Conservation (phyloP, 2,888 invertebrate species). For the Steinernema hermaphroditum region DNA sequence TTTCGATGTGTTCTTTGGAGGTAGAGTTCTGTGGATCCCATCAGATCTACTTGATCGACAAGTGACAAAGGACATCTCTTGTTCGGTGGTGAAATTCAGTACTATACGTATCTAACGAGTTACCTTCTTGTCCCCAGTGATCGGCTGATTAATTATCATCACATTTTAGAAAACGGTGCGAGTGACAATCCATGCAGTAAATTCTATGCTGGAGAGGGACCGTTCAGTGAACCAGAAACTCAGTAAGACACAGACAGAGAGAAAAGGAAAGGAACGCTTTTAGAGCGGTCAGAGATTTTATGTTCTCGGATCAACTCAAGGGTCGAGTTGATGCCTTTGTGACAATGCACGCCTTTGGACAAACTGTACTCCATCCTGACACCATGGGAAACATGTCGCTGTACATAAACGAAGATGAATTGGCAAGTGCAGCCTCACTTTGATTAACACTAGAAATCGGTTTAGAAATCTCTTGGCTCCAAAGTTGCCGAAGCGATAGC, state of each 20-base stretch:
- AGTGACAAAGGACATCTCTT: no score
- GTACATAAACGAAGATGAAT: background rate
- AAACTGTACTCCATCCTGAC: conserved; percentile 30
- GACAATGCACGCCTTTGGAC: conserved; percentile 60
- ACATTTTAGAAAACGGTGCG: conserved; percentile 49
- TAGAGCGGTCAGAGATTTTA: conserved; percentile 49
- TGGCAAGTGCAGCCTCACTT: background rate
- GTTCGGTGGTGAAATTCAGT: no score
- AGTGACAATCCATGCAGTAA: conserved; percentile 56
- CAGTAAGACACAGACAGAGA: conserved; percentile 25
- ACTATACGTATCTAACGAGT: no score
- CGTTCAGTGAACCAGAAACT: conserved; percentile 61
- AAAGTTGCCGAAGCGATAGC: background rate
- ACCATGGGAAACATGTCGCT: background rate
- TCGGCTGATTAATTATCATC: background rate
- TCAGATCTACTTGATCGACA: no score
- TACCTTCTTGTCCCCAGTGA: no score
- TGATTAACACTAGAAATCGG: background rate
- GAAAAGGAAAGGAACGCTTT: background rate
- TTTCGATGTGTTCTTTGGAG: conserved; percentile 58
- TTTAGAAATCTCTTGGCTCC: background rate
- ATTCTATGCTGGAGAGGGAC: conserved; percentile 53
- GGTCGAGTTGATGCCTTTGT: conserved; percentile 55
- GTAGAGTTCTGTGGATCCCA: conserved; percentile 8
- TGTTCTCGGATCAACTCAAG: conserved; percentile 42